Evolutionary conservation across 2,113 vertebrate genomes (phyloP).

Genomic region (Globicephala melas): DNA sequence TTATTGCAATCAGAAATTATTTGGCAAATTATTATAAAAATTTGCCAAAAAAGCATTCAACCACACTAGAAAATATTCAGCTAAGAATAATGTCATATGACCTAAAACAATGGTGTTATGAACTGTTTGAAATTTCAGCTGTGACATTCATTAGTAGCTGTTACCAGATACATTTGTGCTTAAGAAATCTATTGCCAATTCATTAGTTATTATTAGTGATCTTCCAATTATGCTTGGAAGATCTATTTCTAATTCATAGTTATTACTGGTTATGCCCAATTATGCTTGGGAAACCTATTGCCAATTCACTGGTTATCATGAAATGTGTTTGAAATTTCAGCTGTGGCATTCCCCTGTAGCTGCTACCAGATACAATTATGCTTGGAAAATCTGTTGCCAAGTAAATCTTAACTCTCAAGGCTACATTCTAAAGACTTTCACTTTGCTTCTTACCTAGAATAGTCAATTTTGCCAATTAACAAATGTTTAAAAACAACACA

Average conservation of each 20-base stretch:
- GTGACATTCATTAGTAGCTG: neutral
- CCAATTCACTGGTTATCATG: neutral
- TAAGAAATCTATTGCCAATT: neutral
- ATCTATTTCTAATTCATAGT: neutral
- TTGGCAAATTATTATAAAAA: too few relatives aligned
- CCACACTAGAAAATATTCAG: neutral
- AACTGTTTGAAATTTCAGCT: slow-evolving; percentile 18
- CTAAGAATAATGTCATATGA: neutral
- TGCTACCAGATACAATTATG: neutral
- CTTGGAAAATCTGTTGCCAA: neutral
- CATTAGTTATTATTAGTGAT: neutral
- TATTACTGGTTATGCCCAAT: neutral
- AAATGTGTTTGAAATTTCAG: slow-evolving; percentile 37
- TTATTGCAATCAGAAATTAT: neutral
- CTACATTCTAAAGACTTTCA: slow-evolving; percentile 30
- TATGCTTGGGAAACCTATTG: neutral
- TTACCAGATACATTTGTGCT: neutral
- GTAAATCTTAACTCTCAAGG: neutral
- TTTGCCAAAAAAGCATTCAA: neutral
- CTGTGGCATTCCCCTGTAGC: neutral
- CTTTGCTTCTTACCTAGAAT: neutral
- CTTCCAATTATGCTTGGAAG: neutral
- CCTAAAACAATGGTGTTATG: neutral
- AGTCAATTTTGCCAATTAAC: neutral
- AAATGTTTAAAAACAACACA: neutral